Conservation (phyloP, 1,140 invertebrate genomes). For the Aethina tumida region DNA sequence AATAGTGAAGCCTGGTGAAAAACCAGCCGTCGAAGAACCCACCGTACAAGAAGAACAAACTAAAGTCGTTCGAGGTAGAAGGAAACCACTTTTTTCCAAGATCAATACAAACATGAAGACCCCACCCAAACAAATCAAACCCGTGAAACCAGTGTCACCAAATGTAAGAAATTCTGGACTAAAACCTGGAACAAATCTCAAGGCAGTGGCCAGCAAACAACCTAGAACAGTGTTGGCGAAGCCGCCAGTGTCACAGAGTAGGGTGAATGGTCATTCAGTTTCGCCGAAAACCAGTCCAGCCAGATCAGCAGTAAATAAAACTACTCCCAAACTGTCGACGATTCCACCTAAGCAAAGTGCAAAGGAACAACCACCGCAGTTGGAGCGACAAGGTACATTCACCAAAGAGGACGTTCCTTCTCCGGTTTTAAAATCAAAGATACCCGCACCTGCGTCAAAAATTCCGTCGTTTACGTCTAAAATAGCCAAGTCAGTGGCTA, state of each 20-base stretch:
- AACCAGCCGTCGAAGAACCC: constrained; percentile 32
- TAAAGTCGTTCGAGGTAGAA: constrained; percentile 65
- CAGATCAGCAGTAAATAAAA: constrained; percentile 16
- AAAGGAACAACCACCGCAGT: constrained; percentile 29
- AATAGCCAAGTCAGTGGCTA: constrained; percentile 12
- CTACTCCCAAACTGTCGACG: constrained; percentile 19
- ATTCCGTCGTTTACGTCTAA: constrained; percentile 24
- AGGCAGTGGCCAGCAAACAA: constrained; percentile 16
- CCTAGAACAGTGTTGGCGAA: constrained; percentile 14
- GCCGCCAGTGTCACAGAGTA: constrained; percentile 13
- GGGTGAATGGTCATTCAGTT: constrained; percentile 12
- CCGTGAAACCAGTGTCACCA: constrained; percentile 24
- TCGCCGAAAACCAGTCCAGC: constrained; percentile 24
- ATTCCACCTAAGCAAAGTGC: constrained; percentile 11
- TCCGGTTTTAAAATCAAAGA: constrained; percentile 26
- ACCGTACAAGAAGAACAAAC: constrained; percentile 35
- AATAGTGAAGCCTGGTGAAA: constrained; percentile 45
- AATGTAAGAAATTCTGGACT: constrained; percentile 27
- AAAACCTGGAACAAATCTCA: constrained; percentile 19
- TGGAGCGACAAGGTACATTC: constrained; percentile 78
- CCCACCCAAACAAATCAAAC: constrained; percentile 23
- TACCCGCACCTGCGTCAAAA: constrained; percentile 21
- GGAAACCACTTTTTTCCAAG: constrained; percentile 58
- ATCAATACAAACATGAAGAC: constrained; percentile 17
- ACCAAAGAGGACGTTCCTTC: constrained; percentile 65